These are phyloP conservation scores for Epirrhoe tristata DNA, from an alignment of 2,888 invertebrate species.

Conservation along the genomic window DNA sequence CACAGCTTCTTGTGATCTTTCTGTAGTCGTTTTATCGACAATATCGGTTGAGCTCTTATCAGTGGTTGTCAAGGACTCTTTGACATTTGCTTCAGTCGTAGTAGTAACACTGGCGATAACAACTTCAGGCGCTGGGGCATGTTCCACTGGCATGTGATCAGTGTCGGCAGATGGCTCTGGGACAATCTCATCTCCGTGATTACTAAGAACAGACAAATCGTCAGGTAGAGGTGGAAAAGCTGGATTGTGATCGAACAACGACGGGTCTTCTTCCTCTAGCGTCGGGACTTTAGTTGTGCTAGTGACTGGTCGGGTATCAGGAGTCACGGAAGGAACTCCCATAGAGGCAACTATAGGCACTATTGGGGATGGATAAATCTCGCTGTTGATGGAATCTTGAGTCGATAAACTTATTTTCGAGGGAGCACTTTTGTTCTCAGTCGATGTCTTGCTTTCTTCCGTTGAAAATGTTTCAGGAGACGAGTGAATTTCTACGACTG, in stretches of 20 bases:
- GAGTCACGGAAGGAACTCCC: conserved; percentile 54
- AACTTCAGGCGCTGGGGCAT: conserved; percentile 55
- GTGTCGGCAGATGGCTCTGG: conserved; percentile 65
- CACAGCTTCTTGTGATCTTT: conserved; percentile 47
- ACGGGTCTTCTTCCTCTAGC: conserved; percentile 73
- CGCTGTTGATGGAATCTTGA: conserved; percentile 68
- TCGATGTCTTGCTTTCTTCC: conserved; percentile 50
- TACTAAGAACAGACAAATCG: conserved; percentile 71
- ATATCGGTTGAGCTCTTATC: conserved; percentile 49
- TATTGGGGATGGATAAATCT: conserved; percentile 63
- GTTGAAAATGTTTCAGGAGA: conserved; percentile 50
- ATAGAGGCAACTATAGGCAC: conserved; percentile 62
- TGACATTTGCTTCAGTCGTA: conserved; percentile 51
- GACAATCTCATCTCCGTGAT: conserved; percentile 74
- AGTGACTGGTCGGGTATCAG: conserved; percentile 51
- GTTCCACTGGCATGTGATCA: conserved; percentile 55
- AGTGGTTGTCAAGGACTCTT: conserved; percentile 55
- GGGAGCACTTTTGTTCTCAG: conserved; percentile 58
- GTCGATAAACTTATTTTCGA: conserved; percentile 75
- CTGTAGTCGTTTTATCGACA: conserved; percentile 50
- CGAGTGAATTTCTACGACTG: conserved; percentile 59
- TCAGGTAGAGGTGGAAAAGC: conserved; percentile 80
- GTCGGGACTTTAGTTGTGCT: conserved; percentile 66
- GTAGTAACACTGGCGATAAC: conserved; percentile 52
- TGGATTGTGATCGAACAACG: conserved; percentile 72